These are phyloP conservation scores for Frieseomelitta varia DNA, from an alignment of 1,140 invertebrate species.

Conservation along the genomic window DNA sequence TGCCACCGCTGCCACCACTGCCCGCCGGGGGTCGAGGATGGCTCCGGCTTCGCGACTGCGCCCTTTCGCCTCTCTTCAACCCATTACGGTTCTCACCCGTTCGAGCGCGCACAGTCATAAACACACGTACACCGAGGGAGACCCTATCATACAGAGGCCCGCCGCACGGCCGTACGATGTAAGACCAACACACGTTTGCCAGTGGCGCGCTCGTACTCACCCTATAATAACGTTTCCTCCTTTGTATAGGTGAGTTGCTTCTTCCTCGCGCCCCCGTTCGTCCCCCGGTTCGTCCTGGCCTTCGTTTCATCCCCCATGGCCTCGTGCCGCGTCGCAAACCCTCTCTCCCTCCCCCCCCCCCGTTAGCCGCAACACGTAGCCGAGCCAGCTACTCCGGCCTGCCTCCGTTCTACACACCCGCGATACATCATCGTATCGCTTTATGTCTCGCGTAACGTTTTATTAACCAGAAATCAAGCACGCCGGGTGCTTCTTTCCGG, in stretches of 20 bases:
- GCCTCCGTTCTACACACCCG: constrained; percentile 41
- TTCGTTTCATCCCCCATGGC: constrained; percentile 8
- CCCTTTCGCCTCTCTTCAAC: constrained; percentile 69
- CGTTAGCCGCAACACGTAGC: constrained; percentile 60
- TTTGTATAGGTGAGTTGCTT: constrained; percentile 15
- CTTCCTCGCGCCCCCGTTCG: constrained; percentile 7
- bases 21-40: constrained; percentile 66
- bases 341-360: neutral
- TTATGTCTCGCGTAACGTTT: constrained; percentile 72
- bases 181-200: constrained; percentile 24
- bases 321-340: constrained; percentile 30
- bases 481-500: neutral
- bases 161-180: neutral
- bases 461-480: constrained; percentile 74
- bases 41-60: constrained; percentile 72
- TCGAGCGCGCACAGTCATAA: constrained; percentile 30
- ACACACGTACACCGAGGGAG: constrained; percentile 23
- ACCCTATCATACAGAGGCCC: constrained; percentile 20
- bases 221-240: constrained; percentile 36
- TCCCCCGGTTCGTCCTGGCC: constrained; percentile 3
- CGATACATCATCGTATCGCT: constrained; percentile 72
- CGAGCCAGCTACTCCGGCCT: constrained; percentile 37
- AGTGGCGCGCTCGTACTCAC: constrained; percentile 1
- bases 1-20: constrained; percentile 30
- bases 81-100: constrained; percentile 63